Percentiles rank a stretch among this genome's conserved stretches.
Evolutionary conservation across 2,113 vertebrate species (phyloP).

Genomic region (Chlorodrepanis virens): DNA sequence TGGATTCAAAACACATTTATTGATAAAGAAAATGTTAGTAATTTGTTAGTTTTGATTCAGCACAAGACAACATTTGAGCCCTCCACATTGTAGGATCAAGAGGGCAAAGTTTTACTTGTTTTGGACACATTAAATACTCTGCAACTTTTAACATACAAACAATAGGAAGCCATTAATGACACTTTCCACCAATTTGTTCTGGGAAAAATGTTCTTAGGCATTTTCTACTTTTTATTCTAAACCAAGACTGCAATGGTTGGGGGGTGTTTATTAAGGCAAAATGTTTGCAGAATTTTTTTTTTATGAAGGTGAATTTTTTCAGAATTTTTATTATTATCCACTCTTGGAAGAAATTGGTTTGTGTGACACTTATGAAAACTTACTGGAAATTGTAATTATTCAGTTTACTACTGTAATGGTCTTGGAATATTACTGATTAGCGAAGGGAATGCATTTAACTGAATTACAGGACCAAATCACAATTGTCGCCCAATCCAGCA

Average conservation of each 20-base stretch:
- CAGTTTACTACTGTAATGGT: not conserved
- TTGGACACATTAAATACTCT: not conserved
- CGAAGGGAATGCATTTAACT: not conserved
- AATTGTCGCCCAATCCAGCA: not conserved
- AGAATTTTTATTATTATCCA: not conserved
- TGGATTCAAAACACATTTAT: not conserved
- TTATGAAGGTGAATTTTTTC: not conserved
- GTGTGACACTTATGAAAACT: not conserved
- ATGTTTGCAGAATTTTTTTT: not conserved
- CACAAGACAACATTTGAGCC: not conserved
- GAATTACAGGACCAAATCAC: not conserved
- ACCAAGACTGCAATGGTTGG: not conserved
- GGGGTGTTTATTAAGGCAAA: not conserved
- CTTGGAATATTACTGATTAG: not conserved
- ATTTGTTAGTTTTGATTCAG: slow-evolving; percentile 30
- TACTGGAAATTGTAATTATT: not conserved
- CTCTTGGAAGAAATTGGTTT: not conserved
- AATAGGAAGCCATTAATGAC: not conserved
- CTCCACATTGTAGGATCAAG: not conserved
- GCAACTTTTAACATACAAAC: not conserved
- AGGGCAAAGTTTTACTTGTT: not conserved
- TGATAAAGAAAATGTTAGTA: not conserved
- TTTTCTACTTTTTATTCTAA: not conserved
- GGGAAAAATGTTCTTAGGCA: not conserved
- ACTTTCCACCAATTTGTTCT: not conserved